A percentile compares a stretch with the other conserved stretches of the same genome.
Evolutionary conservation across 2,113 vertebrate genomes (phyloP).

Genomic region (Candoia aspera): DNA sequence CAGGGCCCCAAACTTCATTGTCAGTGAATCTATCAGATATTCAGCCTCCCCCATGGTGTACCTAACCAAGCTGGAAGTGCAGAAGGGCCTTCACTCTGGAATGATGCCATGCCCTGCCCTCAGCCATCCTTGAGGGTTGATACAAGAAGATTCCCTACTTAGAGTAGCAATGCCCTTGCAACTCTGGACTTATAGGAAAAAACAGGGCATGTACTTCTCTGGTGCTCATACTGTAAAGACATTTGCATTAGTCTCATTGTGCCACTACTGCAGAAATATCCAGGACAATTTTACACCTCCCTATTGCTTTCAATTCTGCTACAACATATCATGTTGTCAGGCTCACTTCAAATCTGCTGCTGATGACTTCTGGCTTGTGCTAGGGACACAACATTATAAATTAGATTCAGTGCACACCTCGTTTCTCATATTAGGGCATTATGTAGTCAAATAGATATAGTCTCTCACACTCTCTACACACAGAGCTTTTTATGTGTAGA

Average conservation of each 20-base stretch:
- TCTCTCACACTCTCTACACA: background rate
- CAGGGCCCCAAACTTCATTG: background rate
- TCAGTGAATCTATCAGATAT: background rate
- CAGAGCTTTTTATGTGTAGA: background rate
- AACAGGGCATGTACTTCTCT: background rate
- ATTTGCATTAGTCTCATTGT: background rate
- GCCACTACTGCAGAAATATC: background rate
- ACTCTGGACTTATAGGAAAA: background rate
- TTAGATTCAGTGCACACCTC: background rate
- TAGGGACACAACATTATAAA: background rate
- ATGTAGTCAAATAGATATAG: background rate
- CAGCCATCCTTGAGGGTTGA: background rate
- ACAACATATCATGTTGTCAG: background rate
- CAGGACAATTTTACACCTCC: background rate
- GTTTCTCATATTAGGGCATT: background rate
- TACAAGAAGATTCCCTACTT: background rate
- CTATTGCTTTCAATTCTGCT: background rate
- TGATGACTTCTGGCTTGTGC: background rate
- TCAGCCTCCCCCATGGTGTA: background rate
- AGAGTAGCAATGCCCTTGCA: background rate
- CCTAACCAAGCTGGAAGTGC: background rate
- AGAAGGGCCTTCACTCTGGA: background rate
- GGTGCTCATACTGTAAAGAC: background rate
- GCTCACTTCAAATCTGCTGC: background rate
- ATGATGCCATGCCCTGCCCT: background rate